Percentiles rank a stretch among this genome's conserved stretches.
Conservation (phyloP, 2,797 vertebrate species). For the Sebastes kiyomatsui region DNA sequence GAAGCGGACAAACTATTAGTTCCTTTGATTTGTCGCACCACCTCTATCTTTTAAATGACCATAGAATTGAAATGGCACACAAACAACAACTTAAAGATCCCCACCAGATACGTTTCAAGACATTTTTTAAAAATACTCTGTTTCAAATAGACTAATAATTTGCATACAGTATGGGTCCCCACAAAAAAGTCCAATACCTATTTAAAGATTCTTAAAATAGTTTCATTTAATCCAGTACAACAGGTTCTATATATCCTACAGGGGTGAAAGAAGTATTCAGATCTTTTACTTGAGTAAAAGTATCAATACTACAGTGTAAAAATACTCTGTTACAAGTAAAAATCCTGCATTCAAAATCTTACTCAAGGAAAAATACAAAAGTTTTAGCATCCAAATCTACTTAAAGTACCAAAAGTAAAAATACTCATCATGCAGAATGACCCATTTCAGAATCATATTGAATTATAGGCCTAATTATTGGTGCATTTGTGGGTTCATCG, state of each 20-base stretch:
- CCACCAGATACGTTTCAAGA: neutral
- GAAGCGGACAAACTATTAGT: neutral
- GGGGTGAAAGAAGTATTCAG: too few species aligned
- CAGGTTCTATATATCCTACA: neutral
- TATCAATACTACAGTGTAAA: too few species aligned
- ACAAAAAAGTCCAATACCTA: neutral
- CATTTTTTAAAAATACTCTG: neutral
- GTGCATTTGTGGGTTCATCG: too few species aligned
- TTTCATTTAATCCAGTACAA: neutral
- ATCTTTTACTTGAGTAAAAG: too few species aligned
- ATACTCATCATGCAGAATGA: too few species aligned
- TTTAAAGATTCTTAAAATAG: neutral
- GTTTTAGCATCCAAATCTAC: too few species aligned
- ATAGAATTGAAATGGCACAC: neutral
- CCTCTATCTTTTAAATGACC: neutral
- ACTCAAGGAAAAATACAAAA: too few species aligned
- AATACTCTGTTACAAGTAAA: too few species aligned
- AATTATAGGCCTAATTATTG: too few species aligned
- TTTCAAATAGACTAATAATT: neutral
- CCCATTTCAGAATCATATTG: too few species aligned
- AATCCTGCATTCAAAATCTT: too few species aligned
- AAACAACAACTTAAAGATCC: neutral
- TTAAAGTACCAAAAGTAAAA: too few species aligned
- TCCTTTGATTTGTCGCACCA: neutral
- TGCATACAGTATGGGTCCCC: neutral